phyloP scores from a whole-genome alignment of 2,113 vertebrate species.

The Glaucomys volans region DNA sequence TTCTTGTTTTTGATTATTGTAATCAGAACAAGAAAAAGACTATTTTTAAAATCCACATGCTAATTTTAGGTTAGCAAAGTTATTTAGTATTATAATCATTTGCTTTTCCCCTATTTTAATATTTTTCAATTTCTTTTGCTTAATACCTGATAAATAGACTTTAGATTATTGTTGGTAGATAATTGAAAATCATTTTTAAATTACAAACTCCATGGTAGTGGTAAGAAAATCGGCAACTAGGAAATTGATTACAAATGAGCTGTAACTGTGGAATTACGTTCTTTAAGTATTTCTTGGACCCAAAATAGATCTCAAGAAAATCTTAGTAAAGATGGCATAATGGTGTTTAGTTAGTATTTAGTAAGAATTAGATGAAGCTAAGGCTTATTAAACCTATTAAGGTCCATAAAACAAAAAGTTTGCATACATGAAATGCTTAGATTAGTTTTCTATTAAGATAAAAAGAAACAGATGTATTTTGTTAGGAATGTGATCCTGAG shows the following conservation, averaged over 20 bases:
- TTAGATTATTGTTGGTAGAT: not conserved
- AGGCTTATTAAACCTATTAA: not conserved
- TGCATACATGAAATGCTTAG: not conserved
- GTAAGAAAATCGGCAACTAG: constrained; percentile 1
- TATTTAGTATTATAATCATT: not conserved
- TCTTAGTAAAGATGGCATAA: not conserved
- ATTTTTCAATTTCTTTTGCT: constrained; percentile 5
- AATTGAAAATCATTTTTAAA: constrained; percentile 32
- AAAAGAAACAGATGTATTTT: not conserved
- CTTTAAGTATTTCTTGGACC: not conserved
- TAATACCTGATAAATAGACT: not conserved
- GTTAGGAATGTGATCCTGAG: not conserved
- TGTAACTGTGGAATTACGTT: not conserved
- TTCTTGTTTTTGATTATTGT: constrained; percentile 19
- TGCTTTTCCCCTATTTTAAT: not conserved
- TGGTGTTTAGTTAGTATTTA: not conserved
- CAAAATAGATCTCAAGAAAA: not conserved
- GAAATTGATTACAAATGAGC: not conserved
- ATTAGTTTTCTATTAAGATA: not conserved
- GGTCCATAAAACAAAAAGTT: not conserved
- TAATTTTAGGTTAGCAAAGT: not conserved
- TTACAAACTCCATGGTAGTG: not conserved
- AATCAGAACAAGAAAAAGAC: not conserved
- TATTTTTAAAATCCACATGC: not conserved
- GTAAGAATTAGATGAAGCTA: not conserved